Conservation (phyloP, 2,113 vertebrate genomes). For the Polypterus bichir region DNA sequence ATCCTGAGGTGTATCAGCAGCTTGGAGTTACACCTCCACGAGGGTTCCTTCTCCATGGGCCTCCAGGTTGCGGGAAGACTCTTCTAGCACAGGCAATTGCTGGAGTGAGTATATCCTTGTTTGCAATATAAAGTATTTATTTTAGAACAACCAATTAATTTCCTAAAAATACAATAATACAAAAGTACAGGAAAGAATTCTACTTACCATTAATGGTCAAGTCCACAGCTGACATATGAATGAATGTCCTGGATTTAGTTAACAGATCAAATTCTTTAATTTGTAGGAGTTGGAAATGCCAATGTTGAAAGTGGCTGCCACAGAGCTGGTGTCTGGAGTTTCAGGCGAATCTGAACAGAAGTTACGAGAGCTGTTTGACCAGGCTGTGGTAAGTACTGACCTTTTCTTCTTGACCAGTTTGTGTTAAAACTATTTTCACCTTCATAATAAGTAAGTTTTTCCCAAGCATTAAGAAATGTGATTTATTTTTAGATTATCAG, state of each 20-base stretch:
- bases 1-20: slow-evolving; percentile 80
- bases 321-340: slow-evolving; percentile 88
- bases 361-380: slow-evolving; percentile 78
- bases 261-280: slow-evolving; percentile 9
- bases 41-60: slow-evolving; percentile 86
- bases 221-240: not conserved
- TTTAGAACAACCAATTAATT: too few species aligned
- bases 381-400: slow-evolving; percentile 65
- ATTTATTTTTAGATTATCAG: too few species aligned
- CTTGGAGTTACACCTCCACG: slow-evolving; percentile 76
- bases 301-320: slow-evolving; percentile 83
- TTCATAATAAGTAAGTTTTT: too few species aligned
- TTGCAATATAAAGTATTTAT: too few species aligned
- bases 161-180: too few species aligned
- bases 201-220: not conserved
- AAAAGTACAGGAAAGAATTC: too few species aligned
- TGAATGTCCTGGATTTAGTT: not conserved
- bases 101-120: slow-evolving; percentile 56
- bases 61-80: slow-evolving; percentile 90
- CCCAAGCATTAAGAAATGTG: too few species aligned
- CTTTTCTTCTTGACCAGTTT: too few species aligned
- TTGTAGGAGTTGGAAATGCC: slow-evolving; percentile 76
- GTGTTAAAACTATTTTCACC: too few species aligned
- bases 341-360: slow-evolving; percentile 95
- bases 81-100: slow-evolving; percentile 86